These are phyloP conservation scores for Nemapogon koenigi DNA, from an alignment of 2,888 invertebrate species.

Conservation along the genomic window DNA sequence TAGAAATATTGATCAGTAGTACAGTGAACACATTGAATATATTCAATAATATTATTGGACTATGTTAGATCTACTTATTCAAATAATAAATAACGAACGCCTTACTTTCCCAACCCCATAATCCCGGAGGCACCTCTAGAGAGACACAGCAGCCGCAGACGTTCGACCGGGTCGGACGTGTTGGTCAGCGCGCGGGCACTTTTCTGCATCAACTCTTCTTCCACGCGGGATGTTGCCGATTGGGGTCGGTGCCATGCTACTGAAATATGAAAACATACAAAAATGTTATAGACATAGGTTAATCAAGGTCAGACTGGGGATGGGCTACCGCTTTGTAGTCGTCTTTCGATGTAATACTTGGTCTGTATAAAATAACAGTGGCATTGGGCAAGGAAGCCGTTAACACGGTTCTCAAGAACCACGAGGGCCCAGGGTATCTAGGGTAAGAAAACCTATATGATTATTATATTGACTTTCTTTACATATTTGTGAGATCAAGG, in stretches of 20 bases:
- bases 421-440: too few species aligned
- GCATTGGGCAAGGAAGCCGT: too few species aligned
- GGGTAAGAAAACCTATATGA: too few species aligned
- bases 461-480: too few species aligned
- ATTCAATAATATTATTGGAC: too few species aligned
- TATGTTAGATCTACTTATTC: too few species aligned
- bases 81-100: too few species aligned
- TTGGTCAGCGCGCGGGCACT: conserved; percentile 70
- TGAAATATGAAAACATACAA: conserved; percentile 23
- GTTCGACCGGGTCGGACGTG: conserved; percentile 82
- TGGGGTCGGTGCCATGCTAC: conserved; percentile 70
- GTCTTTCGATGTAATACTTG: too few species aligned
- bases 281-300: not conserved
- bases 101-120: conserved; percentile 81
- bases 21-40: too few species aligned
- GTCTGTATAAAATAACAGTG: conserved; percentile 9
- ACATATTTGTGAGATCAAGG: too few species aligned
- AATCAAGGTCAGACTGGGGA: not conserved
- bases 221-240: conserved; percentile 77
- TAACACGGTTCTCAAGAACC: too few species aligned
- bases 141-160: conserved; percentile 82
- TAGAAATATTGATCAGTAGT: too few species aligned
- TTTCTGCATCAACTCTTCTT: conserved; percentile 80
- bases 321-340: not conserved
- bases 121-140: conserved; percentile 88